Evolutionary conservation across 2,888 invertebrate species (phyloP), one percentile per base, ranked within the genome.

Genomic region (Acanthosoma haemorrhoidale): DNA sequence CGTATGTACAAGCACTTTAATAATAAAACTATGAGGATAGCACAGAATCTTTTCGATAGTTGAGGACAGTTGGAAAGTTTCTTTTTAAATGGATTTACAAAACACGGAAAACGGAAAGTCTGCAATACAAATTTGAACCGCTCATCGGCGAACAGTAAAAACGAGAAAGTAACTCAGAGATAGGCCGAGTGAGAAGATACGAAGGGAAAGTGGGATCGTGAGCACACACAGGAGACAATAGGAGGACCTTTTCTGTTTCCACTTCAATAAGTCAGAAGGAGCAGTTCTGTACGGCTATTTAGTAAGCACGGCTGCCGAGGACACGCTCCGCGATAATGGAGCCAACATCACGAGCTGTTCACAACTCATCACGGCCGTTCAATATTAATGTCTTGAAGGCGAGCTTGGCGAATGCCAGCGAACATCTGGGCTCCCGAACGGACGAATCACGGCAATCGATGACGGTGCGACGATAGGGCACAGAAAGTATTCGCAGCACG

Each of bases 201-300:
- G 34, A 60, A 60, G 60, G 60, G 60, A 60, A 60, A 60, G 60
- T 60, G 21, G 18, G 13, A 34, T 60, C 60, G 60, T 60, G 60
- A 60, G 60, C 16, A 32, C 32, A 36, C 34, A 21, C 8, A n/a
- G 34, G 60, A 60, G 60, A 60, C 60, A 60, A 60, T 60, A 34
- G 58, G 21, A 41, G 36, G 18, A 18, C 60, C 36, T 60, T 36
- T 60, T 34, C 60, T 60, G 34, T 60, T 60, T 60, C 31, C 15
- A 15, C 8, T 32, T 60, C 32, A 60, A 60, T 60, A 18, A 36
- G 1, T 16, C 31, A 29, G 5, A 36, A 36, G 36, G 13, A 32
- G 34, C 60, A 21, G 43, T 21, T n/a, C 21, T 43, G 43, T 43
- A 13, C 43, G n/a, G 21, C 43, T 43, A 21, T 43, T 43, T 43